Base-by-base conservation (phyloP, 1,140 invertebrate genomes). In the Amphibalanus amphitrite region DNA sequence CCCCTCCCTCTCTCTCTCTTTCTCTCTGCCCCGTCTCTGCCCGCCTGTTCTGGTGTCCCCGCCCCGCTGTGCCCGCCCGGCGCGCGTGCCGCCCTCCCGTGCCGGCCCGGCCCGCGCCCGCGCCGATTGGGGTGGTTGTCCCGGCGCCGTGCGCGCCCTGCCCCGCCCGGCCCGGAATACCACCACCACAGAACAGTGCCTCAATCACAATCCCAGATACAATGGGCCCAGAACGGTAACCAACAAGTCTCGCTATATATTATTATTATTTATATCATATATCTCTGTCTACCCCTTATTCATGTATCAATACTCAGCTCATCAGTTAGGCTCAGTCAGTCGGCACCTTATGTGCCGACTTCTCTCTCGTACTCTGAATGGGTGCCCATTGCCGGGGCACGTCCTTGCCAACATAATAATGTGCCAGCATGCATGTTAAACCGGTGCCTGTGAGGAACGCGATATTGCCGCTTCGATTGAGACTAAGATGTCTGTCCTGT, bases 211-310 rank as follows among this genome's bases (percentile, higher is more conserved):
- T 67, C 8, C 65, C 65, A 26, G 65, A 67, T 25, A 67, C 65
- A 28, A 26, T 67, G 26, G 65, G 65, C n/a, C 65, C 65, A 13
- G 65, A 67, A 67, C 65, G 65, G 65, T 67, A 67, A 59, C 47
- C 47, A 59, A 6, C 47, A 20, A 1, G 6, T 59, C 10, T 59
- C 33, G 4, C 33, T 4, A 6, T 38, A 38, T 38, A 38, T 38
- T 38, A 15, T 6, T 38, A 38, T 38, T 15, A 6, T 15, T 38
- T 15, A 6, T 15, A 6, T 15, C 15, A 4, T 38, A 4, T 38
- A 15, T 38, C 33, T 6, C 15, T 38, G 33, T 38, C 33, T 38
- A 15, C 33, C 33, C 33, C 4, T 38, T 4, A 38, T 38, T 38
- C 33, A 38, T 4, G 15, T 38, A 38, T 38, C 33, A 38, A 15